Base-by-base conservation (phyloP, 2,797 vertebrate genomes). In the Menidia menidia region DNA sequence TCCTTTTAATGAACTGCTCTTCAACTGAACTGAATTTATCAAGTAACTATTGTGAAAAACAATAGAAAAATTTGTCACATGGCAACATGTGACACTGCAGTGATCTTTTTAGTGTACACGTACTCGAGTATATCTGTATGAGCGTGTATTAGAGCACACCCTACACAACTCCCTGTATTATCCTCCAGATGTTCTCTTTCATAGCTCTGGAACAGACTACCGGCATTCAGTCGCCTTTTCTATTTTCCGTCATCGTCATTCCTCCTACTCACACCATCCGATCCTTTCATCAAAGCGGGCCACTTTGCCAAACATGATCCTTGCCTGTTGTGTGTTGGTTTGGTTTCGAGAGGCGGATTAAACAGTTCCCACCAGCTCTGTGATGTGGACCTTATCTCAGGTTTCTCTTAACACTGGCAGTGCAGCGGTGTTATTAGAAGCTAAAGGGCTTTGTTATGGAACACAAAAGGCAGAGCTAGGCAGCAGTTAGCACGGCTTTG, bases 221-320 rank as follows among this genome's bases (percentile, higher is more conserved):
- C 59, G n/a, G 55, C 76, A 68, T 81, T 85, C 67, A 72, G 71
- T 53, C 48, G 12, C 69, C 73, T 74, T 74, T 76, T 71, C 67
- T 68, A 31, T 74, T 79, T 78, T 75, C 78, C 77, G 19, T 81
- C 85, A 64, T 73, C 61, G 31, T 64, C 59, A 2, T 73, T 67
- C 56, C 81, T 76, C 75, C 82, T 50, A 13, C 83, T 86, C 77
- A 47, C 89, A 89, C 88, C 89, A 91, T 81, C 84, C 80, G 71
- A 92, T 91, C 86, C 84, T 69, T 75, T 56, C 76, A 89, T 93
- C 91, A 93, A 92, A 91, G 89, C 71, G 0, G 72, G 71, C 83
- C 90, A 90, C 88, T 92, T 91, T 89, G 82, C 88, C 88, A 92
- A 92, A 92, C 90, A 89, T 89, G 88, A 92, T 91, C 88, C 87